A percentile compares a stretch with the other conserved stretches of the same genome.
phyloP scores from a whole-genome alignment of 2,888 invertebrate species.

The Drosophila mimica region DNA sequence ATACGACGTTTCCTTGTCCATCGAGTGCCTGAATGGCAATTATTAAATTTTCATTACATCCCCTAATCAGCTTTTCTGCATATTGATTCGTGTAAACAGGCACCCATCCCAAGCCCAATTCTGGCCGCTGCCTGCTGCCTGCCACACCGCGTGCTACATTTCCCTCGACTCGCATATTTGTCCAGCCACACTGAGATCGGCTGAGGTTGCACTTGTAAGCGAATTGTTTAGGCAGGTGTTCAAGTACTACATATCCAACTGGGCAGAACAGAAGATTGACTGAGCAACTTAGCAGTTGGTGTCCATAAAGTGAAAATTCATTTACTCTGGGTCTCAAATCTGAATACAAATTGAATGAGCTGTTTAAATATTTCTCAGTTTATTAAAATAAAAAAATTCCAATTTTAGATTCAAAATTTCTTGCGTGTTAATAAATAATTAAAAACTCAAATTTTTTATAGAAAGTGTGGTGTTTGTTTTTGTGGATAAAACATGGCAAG shows the following conservation, averaged over 20 bases:
- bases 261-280: conserved; percentile 5
- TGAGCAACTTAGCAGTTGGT: neutral
- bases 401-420: neutral
- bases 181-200: conserved; percentile 11
- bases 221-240: conserved; percentile 68
- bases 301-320: neutral
- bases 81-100: conserved; percentile 74
- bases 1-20: conserved; percentile 25
- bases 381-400: neutral
- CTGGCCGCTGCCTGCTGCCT: neutral
- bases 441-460: neutral
- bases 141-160: conserved; percentile 15
- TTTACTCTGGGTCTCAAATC: neutral
- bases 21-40: conserved; percentile 73
- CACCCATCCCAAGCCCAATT: neutral
- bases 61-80: conserved; percentile 83
- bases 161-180: conserved; percentile 14
- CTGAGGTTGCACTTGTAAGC: conserved; percentile 15
- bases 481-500: neutral
- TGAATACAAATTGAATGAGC: neutral
- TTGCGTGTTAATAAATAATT: neutral
- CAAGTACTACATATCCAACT: conserved; percentile 38
- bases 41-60: conserved; percentile 84
- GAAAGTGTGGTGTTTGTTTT: neutral
- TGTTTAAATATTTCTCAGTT: neutral